Conservation (phyloP, 1,140 invertebrate genomes). For the Arion vulgaris region DNA sequence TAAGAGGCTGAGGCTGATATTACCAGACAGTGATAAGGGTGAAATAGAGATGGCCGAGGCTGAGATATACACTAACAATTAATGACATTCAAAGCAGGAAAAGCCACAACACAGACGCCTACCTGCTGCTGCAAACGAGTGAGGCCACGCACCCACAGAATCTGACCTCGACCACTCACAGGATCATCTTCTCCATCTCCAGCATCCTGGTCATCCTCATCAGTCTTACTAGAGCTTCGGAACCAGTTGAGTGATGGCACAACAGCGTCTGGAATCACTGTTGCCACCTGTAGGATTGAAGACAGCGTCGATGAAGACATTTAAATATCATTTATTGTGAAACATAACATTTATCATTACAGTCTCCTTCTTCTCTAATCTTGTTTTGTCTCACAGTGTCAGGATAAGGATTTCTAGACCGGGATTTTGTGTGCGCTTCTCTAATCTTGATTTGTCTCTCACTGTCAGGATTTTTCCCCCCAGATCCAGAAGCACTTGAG, state of each 20-base stretch:
- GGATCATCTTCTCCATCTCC: slow-evolving; percentile 50
- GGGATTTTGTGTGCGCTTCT: too few species aligned
- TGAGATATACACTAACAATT: not conserved
- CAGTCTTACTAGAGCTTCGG: slow-evolving; percentile 42
- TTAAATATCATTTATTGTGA: too few species aligned
- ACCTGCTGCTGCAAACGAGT: slow-evolving; percentile 99
- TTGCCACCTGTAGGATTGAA: slow-evolving; percentile 81
- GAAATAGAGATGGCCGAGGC: not conserved
- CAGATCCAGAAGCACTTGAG: too few species aligned
- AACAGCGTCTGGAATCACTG: slow-evolving; percentile 93
- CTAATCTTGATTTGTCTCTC: too few species aligned
- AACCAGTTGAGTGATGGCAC: slow-evolving; percentile 83
- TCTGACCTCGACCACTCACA: slow-evolving; percentile 82
- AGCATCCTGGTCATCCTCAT: slow-evolving; percentile 48
- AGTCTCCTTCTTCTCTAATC: too few species aligned
- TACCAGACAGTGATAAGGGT: not conserved
- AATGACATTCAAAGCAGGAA: slow-evolving; percentile 11
- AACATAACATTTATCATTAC: too few species aligned
- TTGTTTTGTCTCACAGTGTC: too few species aligned
- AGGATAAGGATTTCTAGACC: too few species aligned
- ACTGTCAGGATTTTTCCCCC: too few species aligned
- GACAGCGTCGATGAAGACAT: too few species aligned
- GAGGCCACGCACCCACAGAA: slow-evolving; percentile 98
- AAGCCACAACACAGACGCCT: slow-evolving; percentile 73
- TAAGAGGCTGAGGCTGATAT: too few species aligned